Evolutionary conservation across 1,140 invertebrate genomes (phyloP).

Genomic region (Drosophila elegans): DNA sequence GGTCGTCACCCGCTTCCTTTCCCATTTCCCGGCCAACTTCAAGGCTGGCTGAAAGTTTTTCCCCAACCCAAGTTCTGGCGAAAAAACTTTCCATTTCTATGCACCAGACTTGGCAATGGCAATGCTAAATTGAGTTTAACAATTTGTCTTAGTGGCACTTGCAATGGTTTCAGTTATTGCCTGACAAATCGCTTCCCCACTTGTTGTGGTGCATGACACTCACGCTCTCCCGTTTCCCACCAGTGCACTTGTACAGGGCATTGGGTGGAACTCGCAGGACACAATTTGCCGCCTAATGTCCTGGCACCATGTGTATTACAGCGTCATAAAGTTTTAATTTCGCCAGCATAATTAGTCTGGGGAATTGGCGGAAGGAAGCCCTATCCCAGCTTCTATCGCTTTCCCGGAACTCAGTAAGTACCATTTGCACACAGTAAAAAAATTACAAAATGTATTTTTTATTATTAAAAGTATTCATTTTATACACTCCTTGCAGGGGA

Average conservation of each 20-base stretch:
- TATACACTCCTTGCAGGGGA: too few species aligned
- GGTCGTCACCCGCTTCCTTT: constrained; percentile 19
- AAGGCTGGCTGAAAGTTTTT: constrained; percentile 31
- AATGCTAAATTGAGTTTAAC: constrained; percentile 50
- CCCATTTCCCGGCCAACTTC: constrained; percentile 22
- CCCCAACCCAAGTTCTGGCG: constrained; percentile 21
- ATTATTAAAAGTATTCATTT: too few species aligned
- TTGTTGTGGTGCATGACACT: constrained; percentile 34
- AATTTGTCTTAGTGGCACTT: constrained; percentile 54
- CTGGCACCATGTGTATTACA: constrained; percentile 44
- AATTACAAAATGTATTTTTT: too few species aligned
- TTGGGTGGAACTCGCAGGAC: constrained; percentile 24
- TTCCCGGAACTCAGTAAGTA: constrained; percentile 7
- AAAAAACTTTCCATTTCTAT: constrained; percentile 48
- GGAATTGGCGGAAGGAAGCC: constrained; percentile 47
- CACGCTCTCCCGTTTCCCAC: not conserved
- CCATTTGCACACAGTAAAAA: constrained; percentile 4
- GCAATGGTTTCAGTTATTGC: constrained; percentile 51
- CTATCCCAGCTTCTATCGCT: constrained; percentile 31
- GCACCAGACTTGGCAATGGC: constrained; percentile 35
- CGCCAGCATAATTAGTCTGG: constrained; percentile 47
- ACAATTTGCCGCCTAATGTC: constrained; percentile 48
- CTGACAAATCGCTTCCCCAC: constrained; percentile 44
- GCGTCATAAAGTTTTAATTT: constrained; percentile 52
- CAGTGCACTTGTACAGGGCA: constrained; percentile 1